Base-by-base conservation (phyloP, 2,888 invertebrate species). In the Sarcophaga caerulescens region DNA sequence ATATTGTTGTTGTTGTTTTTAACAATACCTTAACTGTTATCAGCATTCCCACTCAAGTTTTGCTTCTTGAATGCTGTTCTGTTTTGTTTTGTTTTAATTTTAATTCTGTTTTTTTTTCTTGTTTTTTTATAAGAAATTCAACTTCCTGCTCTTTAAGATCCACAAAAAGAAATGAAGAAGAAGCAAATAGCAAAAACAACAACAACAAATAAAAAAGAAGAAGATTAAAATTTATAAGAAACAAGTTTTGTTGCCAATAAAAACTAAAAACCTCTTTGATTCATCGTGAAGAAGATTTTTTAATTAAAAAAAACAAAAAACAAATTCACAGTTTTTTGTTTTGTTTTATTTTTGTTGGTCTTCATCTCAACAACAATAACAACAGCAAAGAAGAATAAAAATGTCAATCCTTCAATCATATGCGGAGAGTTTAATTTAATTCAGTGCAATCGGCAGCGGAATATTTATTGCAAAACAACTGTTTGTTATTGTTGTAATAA, bases 1-100 rank as follows among this genome's bases (percentile, higher is more conserved):
- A 19, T 60, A 10, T 73, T 76, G 12, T 45, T 68, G 17, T 21
- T 45, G 45, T 68, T 21, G 4, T 47, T 8, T 68, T 83, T 74
- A 73, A 60, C 77, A 73, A 73, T 77, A 77, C 75, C 35, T 59
- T 68, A 45, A 59, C 59, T 60, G 23, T 57, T 47, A 52, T 73
- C n/a, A 62, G 47, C 65, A 73, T 83, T 78, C 82, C 82, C 77
- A 82, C 82, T 77, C 77, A 66, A 71, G 77, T 71, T 66, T 73
- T 83, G 68, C 25, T 62, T 66, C 62, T 78, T 78, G 62, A 35
- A 35, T 35, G 35, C n/a, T 52, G 19, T 65, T 69, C 11, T 17
- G 14, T 44, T 44, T 60, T 65, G 35, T 74, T 21, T 11, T 60
- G 2, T 12, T 23, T 80, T 63, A 65, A 44, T 57, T 63, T 44